Evolutionary conservation across 2,888 invertebrate genomes (phyloP), one percentile per base, ranked within the genome.

Genomic region (Scaptomyza parva): DNA sequence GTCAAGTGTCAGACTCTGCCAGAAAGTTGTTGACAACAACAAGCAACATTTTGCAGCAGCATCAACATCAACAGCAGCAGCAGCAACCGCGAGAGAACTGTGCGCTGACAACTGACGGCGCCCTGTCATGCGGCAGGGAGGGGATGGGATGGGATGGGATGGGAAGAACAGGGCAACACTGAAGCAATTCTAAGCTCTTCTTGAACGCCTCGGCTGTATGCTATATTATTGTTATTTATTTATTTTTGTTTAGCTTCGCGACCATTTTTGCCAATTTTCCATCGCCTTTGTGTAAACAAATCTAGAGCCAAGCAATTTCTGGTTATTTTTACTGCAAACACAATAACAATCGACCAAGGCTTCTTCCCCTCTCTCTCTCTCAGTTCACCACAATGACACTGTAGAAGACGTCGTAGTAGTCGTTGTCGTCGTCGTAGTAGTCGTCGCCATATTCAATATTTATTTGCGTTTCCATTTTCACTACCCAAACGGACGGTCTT

Each of bases 11-110:
- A 75, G 70, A 70, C 68, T 59, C 51, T 73, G 70, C 77, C 78
- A 83, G 76, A 85, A 86, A 86, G 80, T 83, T 86, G 83, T 71
- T 71, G 81, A 86, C 84, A 80, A 76, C 81, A 80, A 68, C 71
- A 64, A 52, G 53, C 48, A 48, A 54, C 44, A 51, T 40, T 71
- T 72, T 37, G 37, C 37, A 37, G 37, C 37, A 37, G 28, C 28
- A n/a, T n/a, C n/a, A n/a, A 2, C 30, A 33, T 12, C n/a, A n/a
- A n/a, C n/a, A 17, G 35, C 35, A 37, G 37, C 17, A 17, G 57
- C 41, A 35, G 53, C 50, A 68, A 68, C 68, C 73, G 73, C 71
- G 53, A 63, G 26, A 47, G 54, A 50, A 58, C 45, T 39, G 20
- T 44, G 41, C 20, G 35, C 40, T 64, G 61, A 77, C 76, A 72